Percentiles rank a stretch among this genome's conserved stretches.
Conservation (phyloP, 2,113 vertebrate genomes). For the Eretmochelys imbricata region DNA sequence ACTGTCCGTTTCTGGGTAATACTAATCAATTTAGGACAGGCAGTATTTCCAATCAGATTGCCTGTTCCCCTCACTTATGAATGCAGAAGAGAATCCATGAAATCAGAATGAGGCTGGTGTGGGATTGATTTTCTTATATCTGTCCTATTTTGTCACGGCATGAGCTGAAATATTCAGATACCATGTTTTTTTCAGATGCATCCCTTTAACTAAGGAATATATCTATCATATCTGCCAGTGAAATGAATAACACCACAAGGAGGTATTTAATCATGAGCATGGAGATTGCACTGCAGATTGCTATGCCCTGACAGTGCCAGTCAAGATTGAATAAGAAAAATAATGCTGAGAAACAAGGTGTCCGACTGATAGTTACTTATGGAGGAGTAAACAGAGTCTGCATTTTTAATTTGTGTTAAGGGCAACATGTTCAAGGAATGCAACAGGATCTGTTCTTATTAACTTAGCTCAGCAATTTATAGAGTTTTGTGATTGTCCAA, state of each 20-base stretch:
- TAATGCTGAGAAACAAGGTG: conserved; percentile 5
- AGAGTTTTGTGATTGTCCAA: background rate
- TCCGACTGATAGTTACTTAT: conserved; percentile 1
- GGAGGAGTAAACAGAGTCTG: background rate
- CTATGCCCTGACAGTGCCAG: conserved; percentile 28
- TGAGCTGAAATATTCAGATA: conserved; percentile 53
- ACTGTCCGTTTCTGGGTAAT: background rate
- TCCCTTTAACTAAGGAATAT: conserved; percentile 41
- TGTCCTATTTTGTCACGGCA: conserved; percentile 43
- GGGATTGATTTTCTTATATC: conserved; percentile 42
- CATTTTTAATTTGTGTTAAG: background rate
- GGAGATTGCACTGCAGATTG: conserved; percentile 55
- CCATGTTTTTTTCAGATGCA: background rate
- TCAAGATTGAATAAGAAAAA: conserved; percentile 50
- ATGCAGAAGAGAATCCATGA: conserved; percentile 26
- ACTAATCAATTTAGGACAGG: background rate
- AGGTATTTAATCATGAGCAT: conserved; percentile 47
- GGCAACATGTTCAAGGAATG: background rate
- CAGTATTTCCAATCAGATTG: conserved; percentile 20
- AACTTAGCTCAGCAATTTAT: background rate
- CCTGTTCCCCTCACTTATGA: background rate
- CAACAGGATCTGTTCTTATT: background rate
- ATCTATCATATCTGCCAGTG: conserved; percentile 42
- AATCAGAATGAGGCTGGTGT: conserved; percentile 22
- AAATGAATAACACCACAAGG: conserved; percentile 47